Conservation (phyloP, 2,797 vertebrate species). For the Monodelphis domestica region DNA sequence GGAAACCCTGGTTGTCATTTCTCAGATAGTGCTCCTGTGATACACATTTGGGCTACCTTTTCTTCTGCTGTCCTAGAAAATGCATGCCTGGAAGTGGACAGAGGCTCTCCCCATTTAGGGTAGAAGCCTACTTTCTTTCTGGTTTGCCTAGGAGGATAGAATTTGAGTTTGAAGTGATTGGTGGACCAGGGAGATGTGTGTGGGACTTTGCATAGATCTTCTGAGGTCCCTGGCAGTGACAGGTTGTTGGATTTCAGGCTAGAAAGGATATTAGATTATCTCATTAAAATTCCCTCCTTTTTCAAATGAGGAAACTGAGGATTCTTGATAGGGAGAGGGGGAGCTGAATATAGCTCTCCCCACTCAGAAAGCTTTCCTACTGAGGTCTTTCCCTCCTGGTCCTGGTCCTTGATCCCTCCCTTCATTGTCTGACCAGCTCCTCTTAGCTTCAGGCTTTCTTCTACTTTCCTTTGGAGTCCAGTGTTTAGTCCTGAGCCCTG, state of each 20-base stretch:
- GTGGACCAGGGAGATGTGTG: background rate
- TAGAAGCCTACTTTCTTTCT: background rate
- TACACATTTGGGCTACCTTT: constrained; percentile 26
- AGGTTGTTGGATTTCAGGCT: background rate
- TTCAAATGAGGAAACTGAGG: background rate
- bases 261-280: background rate
- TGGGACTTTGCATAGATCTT: background rate
- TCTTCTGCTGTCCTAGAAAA: background rate
- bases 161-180: background rate
- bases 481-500: background rate
- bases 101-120: background rate
- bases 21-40: constrained; percentile 27
- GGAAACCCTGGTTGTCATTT: constrained; percentile 54
- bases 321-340: constrained; percentile 4
- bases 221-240: background rate
- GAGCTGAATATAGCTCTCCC: background rate
- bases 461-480: background rate
- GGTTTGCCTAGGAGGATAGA: background rate
- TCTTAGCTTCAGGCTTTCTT: background rate
- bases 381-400: no score
- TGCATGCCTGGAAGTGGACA: background rate
- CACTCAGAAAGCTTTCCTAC: background rate
- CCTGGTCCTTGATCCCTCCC: background rate
- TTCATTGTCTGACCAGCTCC: background rate
- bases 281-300: background rate